phyloP scores from a whole-genome alignment of 2,797 vertebrate species.

The Sorex maritimensis region DNA sequence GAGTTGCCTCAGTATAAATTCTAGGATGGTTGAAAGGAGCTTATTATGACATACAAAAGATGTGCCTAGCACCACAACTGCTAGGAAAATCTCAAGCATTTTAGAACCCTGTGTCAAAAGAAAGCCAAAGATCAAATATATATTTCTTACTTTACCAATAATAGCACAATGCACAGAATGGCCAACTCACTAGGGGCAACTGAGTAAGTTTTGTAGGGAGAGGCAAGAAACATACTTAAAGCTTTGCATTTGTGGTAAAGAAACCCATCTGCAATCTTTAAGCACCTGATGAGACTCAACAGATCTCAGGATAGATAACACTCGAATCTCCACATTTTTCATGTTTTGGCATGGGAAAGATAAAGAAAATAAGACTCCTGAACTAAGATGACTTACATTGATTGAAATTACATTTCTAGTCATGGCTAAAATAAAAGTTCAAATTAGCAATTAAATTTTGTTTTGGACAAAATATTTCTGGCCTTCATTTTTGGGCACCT shows the following conservation, averaged over 20 bases:
- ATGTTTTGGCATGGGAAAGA: not conserved
- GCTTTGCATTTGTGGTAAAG: not conserved
- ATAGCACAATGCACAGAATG: not conserved
- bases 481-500: not conserved
- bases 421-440: conserved; percentile 37
- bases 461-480: not conserved
- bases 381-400: conserved; percentile 1
- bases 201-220: not conserved
- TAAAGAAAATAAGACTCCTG: not conserved
- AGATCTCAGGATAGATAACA: not conserved
- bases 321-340: not conserved
- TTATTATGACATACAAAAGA: not conserved
- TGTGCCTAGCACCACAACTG: not conserved
- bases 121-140: not conserved
- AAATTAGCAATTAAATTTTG: conserved; percentile 24
- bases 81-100: not conserved
- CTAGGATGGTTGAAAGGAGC: not conserved
- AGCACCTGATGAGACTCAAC: not conserved
- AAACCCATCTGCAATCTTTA: conserved; percentile 18
- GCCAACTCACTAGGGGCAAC: not conserved
- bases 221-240: conserved; percentile 10
- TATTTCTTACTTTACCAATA: not conserved
- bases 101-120: not conserved
- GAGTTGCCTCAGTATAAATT: not conserved
- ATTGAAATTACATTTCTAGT: conserved; percentile 40